Evolutionary conservation across 2,888 invertebrate species (phyloP), one percentile per base, ranked within the genome.

Genomic region (Spilosoma lubricipeda): DNA sequence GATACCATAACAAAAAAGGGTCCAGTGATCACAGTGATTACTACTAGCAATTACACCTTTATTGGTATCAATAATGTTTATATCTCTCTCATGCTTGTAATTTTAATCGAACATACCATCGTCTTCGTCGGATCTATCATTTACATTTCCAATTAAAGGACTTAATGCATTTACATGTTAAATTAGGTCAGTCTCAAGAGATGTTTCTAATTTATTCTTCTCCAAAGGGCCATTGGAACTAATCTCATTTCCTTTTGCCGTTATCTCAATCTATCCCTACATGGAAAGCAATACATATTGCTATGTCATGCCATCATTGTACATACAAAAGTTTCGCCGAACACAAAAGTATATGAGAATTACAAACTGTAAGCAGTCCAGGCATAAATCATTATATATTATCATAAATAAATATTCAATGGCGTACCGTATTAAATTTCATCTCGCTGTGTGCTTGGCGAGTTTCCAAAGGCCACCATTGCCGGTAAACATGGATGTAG

Each of bases 361-460:
- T 92, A 93, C 92, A 91, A 93, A 90, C 90, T 87, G 88, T 90
- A 88, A 91, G 89, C 91, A 90, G 90, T 89, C 89, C 88, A 85
- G 87, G 91, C 90, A 94, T 94, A 94, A 94, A 94, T 94, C 94
- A 94, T 94, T 93, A 91, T 89, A 89, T 90, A 94, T 94, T 94
- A 94, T 91, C 94, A 94, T 94, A 94, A 94, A 94, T 94, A 94
- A 93, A 94, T 94, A 94, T 94, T 94, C 94, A 94, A 92, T 90
- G 90, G 89, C 85, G 90, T 87, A 84, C 78, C 89, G 93, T 93
- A 94, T 94, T 94, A 93, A 94, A 93, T 93, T 94, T 93, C 91
- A 93, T 92, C 92, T 88, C 88, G 87, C 86, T 86, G 87, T 88
- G 87, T 85, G 87, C 85, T 90, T 93, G 93, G 93, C 92, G 80